Conservation (phyloP, 2,797 vertebrate genomes). For the Enteromius argenteus region DNA sequence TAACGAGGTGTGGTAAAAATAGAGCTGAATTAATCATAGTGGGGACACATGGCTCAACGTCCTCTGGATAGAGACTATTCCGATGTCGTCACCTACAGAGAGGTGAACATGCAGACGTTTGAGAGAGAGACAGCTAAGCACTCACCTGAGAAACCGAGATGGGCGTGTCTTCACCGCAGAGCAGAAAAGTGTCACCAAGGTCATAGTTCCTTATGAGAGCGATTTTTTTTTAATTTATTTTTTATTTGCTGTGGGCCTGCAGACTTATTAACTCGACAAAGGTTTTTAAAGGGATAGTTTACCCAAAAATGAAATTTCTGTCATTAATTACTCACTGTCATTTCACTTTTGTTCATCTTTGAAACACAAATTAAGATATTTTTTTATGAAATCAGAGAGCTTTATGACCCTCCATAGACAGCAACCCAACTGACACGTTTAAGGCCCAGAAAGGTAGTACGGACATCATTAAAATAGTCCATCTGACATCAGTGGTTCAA, state of each 20-base stretch:
- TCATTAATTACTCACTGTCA: background rate
- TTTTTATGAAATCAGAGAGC: background rate
- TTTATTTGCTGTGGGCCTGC: background rate
- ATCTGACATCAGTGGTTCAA: too few relatives aligned
- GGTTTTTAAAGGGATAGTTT: background rate
- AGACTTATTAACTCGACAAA: background rate
- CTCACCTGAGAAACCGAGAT: slow-evolving; percentile 16
- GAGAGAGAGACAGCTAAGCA: slow-evolving; percentile 18
- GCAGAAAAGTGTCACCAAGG: background rate
- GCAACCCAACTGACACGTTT: background rate
- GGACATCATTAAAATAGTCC: background rate
- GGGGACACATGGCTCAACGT: slow-evolving; percentile 7
- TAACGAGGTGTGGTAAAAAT: slow-evolving; percentile 52
- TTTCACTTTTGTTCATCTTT: background rate
- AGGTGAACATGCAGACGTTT: slow-evolving; percentile 9
- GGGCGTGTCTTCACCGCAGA: slow-evolving; percentile 6
- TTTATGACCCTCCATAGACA: background rate
- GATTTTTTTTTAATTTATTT: background rate
- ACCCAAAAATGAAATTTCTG: background rate
- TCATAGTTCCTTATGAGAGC: background rate
- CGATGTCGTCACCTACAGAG: slow-evolving; percentile 18
- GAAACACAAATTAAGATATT: background rate
- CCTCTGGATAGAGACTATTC: slow-evolving; percentile 27
- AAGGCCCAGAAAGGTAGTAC: background rate
- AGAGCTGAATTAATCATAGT: slow-evolving; percentile 51